Conservation (phyloP, 2,113 vertebrate genomes). For the Leucosticte australis region DNA sequence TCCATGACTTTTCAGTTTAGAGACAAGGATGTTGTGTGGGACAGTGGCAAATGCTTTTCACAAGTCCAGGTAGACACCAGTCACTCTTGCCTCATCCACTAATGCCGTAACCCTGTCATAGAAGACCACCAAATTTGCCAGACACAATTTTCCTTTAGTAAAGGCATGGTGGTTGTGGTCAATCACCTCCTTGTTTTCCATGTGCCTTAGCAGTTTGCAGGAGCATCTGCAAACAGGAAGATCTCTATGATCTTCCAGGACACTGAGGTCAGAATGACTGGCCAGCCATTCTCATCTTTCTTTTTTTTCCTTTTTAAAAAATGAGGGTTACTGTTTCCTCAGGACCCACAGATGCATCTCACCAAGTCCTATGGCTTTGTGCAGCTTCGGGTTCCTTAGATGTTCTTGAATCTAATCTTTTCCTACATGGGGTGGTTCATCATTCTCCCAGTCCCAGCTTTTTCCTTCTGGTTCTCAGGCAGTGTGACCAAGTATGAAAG, state of each 20-base stretch:
- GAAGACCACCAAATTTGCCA: not conserved
- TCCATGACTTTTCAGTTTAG: not conserved
- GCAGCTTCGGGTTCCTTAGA: not conserved
- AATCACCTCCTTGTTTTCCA: not conserved
- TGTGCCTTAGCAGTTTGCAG: not conserved
- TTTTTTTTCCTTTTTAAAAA: not conserved
- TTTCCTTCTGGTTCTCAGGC: not conserved
- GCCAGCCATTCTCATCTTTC: not conserved
- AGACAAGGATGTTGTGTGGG: not conserved
- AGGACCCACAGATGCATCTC: not conserved
- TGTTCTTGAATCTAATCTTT: not conserved
- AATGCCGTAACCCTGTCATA: not conserved
- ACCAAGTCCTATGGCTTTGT: not conserved
- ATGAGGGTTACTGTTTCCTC: not conserved
- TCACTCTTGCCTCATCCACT: not conserved
- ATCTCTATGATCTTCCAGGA: not conserved
- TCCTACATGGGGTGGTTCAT: not conserved
- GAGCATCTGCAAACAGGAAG: too few species aligned
- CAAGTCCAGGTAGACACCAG: not conserved
- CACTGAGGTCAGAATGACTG: not conserved
- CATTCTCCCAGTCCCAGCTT: not conserved
- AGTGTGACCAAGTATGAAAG: not conserved
- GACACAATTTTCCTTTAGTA: not conserved
- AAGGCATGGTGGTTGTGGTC: not conserved
- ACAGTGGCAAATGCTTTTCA: not conserved